Percentiles rank a stretch among this genome's conserved stretches.
phyloP scores from a whole-genome alignment of 92 coral and sea anemone genomes.

The Epizoanthus ramosus region DNA sequence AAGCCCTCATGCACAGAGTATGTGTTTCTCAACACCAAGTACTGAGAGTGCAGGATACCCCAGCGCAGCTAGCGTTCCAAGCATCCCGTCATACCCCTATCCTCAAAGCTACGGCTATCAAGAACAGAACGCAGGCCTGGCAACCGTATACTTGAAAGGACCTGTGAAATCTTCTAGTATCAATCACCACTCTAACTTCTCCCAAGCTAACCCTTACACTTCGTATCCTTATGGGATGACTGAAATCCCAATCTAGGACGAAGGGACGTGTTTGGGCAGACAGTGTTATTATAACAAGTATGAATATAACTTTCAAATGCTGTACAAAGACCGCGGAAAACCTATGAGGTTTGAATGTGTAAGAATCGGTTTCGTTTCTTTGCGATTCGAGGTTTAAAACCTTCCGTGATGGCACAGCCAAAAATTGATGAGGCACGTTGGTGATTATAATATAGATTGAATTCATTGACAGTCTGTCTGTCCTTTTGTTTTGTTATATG shows the following conservation, averaged over 20 bases:
- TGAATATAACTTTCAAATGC: conserved; percentile 19
- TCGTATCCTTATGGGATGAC: conserved; percentile 84
- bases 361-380: conserved; percentile 22
- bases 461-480: conserved; percentile 44
- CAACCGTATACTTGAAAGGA: conserved; percentile 75
- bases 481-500: conserved; percentile 42
- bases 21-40: conserved; percentile 76
- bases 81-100: conserved; percentile 71
- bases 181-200: conserved; percentile 83
- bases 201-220: conserved; percentile 83
- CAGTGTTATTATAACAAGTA: conserved; percentile 27
- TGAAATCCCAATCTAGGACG: conserved; percentile 81
- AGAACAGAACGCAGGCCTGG: conserved; percentile 69
- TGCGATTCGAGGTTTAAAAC: conserved; percentile 48
- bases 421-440: conserved; percentile 33
- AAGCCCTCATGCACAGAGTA: conserved; percentile 61
- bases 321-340: conserved; percentile 19
- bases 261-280: conserved; percentile 23
- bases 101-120: conserved; percentile 79
- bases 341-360: conserved; percentile 32
- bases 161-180: conserved; percentile 66
- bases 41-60: conserved; percentile 69
- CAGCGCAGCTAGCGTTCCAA: conserved; percentile 67
- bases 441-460: conserved; percentile 30
- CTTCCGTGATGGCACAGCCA: conserved; percentile 37